Conservation (phyloP, 2,888 invertebrate species). For the Plebejus anna region DNA sequence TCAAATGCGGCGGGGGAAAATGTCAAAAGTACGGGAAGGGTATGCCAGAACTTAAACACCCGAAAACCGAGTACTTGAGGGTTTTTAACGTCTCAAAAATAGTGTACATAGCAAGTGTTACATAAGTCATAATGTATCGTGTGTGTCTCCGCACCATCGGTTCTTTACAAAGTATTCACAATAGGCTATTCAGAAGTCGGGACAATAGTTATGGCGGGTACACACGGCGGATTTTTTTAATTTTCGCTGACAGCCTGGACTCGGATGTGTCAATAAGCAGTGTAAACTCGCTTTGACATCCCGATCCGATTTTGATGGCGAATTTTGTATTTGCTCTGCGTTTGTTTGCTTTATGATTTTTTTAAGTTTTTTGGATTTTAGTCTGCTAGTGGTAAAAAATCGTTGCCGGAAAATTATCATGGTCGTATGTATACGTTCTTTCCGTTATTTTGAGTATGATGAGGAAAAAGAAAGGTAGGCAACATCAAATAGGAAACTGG, state of each 20-base stretch:
- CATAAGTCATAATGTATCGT: conserved; percentile 26
- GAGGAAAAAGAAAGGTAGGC: too few relatives aligned
- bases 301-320: conserved; percentile 28
- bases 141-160: conserved; percentile 37
- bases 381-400: not conserved
- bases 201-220: conserved; percentile 62
- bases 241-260: conserved; percentile 48
- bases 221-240: conserved; percentile 48
- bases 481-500: too few relatives aligned
- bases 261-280: conserved; percentile 39
- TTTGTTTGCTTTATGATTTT: conserved; percentile 3
- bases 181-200: conserved; percentile 57
- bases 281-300: conserved; percentile 29
- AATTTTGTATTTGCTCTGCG: conserved; percentile 20
- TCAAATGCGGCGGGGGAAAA: not conserved
- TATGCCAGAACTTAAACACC: not conserved
- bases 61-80: not conserved
- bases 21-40: not conserved
- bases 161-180: conserved; percentile 43
- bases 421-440: not conserved
- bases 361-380: not conserved
- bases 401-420: too few relatives aligned
- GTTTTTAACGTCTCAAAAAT: conserved; percentile 16
- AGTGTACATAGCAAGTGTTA: conserved; percentile 22
- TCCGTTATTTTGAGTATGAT: not conserved